Conservation (phyloP, 2,888 invertebrate genomes). For the Scaptomyza flava region DNA sequence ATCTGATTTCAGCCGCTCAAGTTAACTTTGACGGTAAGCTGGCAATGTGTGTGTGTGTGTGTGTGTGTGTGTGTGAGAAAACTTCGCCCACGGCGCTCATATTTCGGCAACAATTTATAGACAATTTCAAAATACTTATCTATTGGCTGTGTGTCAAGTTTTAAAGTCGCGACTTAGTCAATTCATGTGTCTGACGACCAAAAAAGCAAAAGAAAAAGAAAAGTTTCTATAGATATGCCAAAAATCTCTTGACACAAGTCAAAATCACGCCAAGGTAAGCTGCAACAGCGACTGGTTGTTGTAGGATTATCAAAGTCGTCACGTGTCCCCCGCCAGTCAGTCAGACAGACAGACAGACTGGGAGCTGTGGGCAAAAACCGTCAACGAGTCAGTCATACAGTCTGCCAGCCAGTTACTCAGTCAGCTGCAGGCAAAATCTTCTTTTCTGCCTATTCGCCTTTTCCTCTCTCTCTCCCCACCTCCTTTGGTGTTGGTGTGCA, state of each 20-base stretch:
- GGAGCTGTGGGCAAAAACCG: conserved; percentile 22
- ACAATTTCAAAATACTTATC: conserved; percentile 35
- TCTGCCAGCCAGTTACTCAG: conserved; percentile 52
- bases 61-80: conserved; percentile 26
- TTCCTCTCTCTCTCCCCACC: conserved; percentile 6
- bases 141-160: conserved; percentile 31
- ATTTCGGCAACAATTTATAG: conserved; percentile 65
- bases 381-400: conserved; percentile 26
- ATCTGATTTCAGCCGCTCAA: conserved; percentile 76
- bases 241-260: conserved; percentile 53
- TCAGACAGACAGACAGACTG: conserved; percentile 14
- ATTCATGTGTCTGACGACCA: conserved; percentile 52
- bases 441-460: conserved; percentile 10
- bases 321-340: conserved; percentile 33
- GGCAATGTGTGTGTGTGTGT: background rate
- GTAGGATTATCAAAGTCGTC: conserved; percentile 63
- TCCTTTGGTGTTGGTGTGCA: no score
- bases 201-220: conserved; percentile 1
- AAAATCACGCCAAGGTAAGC: conserved; percentile 44
- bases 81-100: conserved; percentile 62
- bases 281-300: conserved; percentile 18
- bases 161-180: conserved; percentile 49
- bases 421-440: conserved; percentile 60
- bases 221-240: conserved; percentile 68
- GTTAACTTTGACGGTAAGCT: conserved; percentile 55